Conservation (phyloP, 1,140 invertebrate species). For the Achatina immaculata region DNA sequence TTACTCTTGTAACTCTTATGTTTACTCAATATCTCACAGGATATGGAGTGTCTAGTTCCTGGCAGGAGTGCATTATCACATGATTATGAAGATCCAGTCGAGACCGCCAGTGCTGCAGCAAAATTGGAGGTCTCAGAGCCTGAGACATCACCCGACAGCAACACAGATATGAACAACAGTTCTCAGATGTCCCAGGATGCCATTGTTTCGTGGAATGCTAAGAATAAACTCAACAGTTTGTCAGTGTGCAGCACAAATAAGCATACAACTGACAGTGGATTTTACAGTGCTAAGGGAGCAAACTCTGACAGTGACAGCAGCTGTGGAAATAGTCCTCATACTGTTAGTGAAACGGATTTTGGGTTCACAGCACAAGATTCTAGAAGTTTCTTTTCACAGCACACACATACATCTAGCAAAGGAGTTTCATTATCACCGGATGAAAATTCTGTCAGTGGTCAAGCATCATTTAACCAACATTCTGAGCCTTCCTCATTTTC, state of each 20-base stretch:
- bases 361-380: constrained; percentile 17
- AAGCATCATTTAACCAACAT: background rate
- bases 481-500: background rate
- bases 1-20: background rate
- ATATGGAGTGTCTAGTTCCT: background rate
- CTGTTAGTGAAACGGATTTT: background rate
- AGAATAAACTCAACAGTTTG: background rate
- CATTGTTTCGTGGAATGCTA: too few relatives aligned
- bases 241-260: constrained; percentile 31
- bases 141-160: background rate
- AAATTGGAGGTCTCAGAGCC: background rate
- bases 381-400: background rate
- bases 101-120: background rate
- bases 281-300: constrained; percentile 46
- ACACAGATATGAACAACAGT: background rate
- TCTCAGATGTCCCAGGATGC: background rate
- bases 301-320: constrained; percentile 50
- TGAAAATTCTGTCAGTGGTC: background rate
- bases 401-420: background rate
- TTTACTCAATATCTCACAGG: background rate
- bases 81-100: constrained; percentile 34
- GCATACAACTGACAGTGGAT: constrained; percentile 48
- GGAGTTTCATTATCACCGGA: background rate
- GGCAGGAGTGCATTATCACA: background rate
- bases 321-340: constrained; percentile 30